A percentile compares a stretch with the other conserved stretches of the same genome.
Conservation (phyloP, 2,113 vertebrate genomes). For the Damaliscus lunatus region DNA sequence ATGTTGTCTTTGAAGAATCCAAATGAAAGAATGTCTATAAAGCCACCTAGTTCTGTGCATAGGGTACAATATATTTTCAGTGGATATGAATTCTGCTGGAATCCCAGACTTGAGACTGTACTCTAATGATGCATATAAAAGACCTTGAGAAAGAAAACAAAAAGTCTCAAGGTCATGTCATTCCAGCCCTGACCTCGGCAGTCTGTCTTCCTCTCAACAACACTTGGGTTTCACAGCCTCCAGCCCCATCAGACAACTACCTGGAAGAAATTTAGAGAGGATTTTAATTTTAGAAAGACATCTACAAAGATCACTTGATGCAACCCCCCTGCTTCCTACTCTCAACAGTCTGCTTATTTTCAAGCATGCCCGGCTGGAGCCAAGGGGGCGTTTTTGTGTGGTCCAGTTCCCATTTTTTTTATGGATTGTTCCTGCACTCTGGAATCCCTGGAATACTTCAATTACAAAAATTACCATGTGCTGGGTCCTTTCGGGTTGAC, state of each 20-base stretch:
- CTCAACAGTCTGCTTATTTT: constrained; percentile 54
- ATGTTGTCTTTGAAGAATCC: constrained; percentile 28
- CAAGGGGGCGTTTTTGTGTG: constrained; percentile 59
- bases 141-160: constrained; percentile 22
- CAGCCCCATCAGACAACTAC: not conserved
- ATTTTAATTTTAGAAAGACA: not conserved
- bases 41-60: not conserved
- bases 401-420: constrained; percentile 61
- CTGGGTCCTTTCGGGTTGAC: constrained; percentile 33
- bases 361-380: constrained; percentile 39
- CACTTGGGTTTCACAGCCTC: not conserved
- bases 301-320: constrained; percentile 33
- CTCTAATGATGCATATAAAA: not conserved
- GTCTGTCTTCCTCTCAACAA: not conserved
- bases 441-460: constrained; percentile 60
- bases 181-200: not conserved
- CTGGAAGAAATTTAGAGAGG: constrained; percentile 22
- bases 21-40: not conserved
- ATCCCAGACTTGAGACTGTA: not conserved
- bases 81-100: not conserved
- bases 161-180: not conserved
- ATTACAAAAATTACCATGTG: constrained; percentile 53
- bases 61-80: not conserved
- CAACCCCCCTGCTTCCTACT: constrained; percentile 14
- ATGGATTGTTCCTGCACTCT: constrained; percentile 40